Evolutionary conservation across 2,888 invertebrate genomes (phyloP), one percentile per base, ranked within the genome.

Genomic region (Saturnia japonica): DNA sequence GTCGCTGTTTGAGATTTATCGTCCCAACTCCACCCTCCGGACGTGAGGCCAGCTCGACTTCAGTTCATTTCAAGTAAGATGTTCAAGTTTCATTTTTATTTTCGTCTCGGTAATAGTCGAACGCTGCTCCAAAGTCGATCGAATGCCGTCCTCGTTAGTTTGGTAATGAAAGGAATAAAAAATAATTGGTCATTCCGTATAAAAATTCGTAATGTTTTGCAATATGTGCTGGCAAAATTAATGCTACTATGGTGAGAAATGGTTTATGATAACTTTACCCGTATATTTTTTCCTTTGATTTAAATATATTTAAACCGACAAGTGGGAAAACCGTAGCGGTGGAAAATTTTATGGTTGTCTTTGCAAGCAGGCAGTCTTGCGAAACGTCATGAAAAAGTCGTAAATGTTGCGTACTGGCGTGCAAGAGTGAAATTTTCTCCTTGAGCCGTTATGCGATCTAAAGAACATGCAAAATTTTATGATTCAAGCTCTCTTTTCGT

Each of bases 311-410:
- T 81, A 78, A 60, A 81, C 81, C 83, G 80, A 82, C 82, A 78
- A 82, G 76, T 80, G 73, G 78, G 77, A 80, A 83, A 81, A 76
- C 82, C 78, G 78, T 78, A 78, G 77, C 77, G 75, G 77, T 78
- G 79, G 81, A 83, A 82, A 83, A 86, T 87, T 89, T 90, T 89
- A 91, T 85, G 85, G 83, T 80, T 81, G 85, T 85, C 84, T 85
- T 79, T 81, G 82, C 78, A 80, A 82, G 82, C 81, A 86, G 78
- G 80, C 82, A 82, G 86, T 82, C 86, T 86, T 84, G 83, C 86
- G 85, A 80, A 84, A 85, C 83, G 87, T 86, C 87, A 86, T 91
- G 88, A 89, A 91, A 91, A 88, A 83, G 82, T 88, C 91, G 91
- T 91, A 91, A 92, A 92, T 85, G 90, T 85, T 86, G 87, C 88